Evolutionary conservation across 2,113 vertebrate species (phyloP), one percentile per base, ranked within the genome.

Genomic region (Variabilichromis moorii): DNA sequence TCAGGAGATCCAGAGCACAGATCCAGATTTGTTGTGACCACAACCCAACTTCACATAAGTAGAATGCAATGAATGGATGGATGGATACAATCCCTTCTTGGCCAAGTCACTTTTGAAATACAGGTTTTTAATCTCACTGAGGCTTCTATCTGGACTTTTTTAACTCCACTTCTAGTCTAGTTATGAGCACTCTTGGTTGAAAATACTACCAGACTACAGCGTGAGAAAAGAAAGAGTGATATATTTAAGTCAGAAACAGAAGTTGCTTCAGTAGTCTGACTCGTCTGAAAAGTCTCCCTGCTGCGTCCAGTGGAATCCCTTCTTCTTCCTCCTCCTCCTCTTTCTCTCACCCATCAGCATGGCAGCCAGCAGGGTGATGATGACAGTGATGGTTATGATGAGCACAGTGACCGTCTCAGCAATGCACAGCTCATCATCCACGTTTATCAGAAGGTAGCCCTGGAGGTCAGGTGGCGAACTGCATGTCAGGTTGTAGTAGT

Each of bases 391-490:
- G 4, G 96, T 97, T 68, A 97, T 97, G 89, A 97, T 91, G 47
- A 97, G 96, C 71, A 97, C 97, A 0, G 97, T 97, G 71, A 97
- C 96, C 0, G 96, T 97, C 91, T 97, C 97, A 0, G 96, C 97
- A 8, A 97, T 86, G 89, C 97, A 98, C 83, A 98, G 91, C 90
- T 94, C 92, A 2, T 84, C 28, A 87, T 97, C 96, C 78, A 97
- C 96, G 1, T 96, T 92, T 14, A 26, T 92, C 42, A 97, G 91
- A 21, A 82, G 90, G 81, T 93, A 86, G 13, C 91, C 88, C 2
- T 21, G 81, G 9, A 97, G 93, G 28, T 94, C 92, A 1, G 88
- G 26, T 0, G 97, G 97, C 7, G 88, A 86, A 7, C 11, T 5
- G 83, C 97, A 97, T 5, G 89, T 96, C 86, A 97, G 91, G 81